Conservation (phyloP, 2,113 vertebrate genomes). For the Rhombomys opimus region DNA sequence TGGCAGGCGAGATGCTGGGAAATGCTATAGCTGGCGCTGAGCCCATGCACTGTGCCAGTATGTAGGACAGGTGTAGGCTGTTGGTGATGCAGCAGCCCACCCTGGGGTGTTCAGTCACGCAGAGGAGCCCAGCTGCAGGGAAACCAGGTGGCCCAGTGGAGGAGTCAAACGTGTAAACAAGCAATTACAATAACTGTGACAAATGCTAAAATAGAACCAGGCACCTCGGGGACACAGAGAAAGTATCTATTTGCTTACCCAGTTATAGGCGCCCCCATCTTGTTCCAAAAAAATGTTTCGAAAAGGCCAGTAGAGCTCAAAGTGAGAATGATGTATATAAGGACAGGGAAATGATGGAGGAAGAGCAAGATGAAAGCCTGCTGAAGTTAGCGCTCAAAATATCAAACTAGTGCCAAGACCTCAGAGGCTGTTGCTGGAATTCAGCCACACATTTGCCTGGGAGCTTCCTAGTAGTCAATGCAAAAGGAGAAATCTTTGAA, state of each 20-base stretch:
- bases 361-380: neutral
- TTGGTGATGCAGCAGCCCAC: neutral
- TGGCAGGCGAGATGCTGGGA: neutral
- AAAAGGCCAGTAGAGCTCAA: conserved; percentile 35
- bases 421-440: neutral
- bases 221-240: conserved; percentile 2
- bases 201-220: conserved; percentile 35
- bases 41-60: neutral
- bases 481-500: neutral
- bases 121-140: conserved; percentile 16
- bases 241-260: conserved; percentile 26
- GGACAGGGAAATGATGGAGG: neutral
- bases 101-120: neutral
- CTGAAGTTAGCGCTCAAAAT: neutral
- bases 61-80: too few relatives aligned
- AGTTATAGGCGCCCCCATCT: neutral
- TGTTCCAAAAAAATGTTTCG: conserved; percentile 36
- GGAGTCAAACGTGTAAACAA: conserved; percentile 55
- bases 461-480: conserved; percentile 8
- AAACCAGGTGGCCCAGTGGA: conserved; percentile 15
- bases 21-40: neutral
- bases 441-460: neutral
- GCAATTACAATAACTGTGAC: conserved; percentile 29
- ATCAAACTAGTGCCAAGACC: neutral
- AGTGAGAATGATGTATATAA: neutral